Evolutionary conservation across 1,140 invertebrate genomes (phyloP).

Genomic region (Trypoxylus dichotomus): DNA sequence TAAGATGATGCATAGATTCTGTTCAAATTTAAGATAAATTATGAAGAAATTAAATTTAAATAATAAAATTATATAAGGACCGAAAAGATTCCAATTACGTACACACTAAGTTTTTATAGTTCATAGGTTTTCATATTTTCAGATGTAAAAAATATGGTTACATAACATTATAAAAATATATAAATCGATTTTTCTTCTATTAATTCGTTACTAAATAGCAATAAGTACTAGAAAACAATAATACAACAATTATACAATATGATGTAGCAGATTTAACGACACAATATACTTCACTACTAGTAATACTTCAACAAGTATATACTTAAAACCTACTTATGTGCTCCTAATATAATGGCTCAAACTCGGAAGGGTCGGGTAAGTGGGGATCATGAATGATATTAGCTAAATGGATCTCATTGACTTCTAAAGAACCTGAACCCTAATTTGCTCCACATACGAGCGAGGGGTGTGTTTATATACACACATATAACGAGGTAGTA

Average conservation of each 20-base stretch:
- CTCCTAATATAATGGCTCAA: slow-evolving; percentile 3
- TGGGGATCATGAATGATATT: slow-evolving; percentile 29
- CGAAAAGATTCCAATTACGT: too few species aligned
- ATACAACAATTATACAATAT: too few species aligned
- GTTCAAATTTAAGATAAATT: too few species aligned
- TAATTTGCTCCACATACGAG: slow-evolving; percentile 26
- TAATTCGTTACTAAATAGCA: too few species aligned
- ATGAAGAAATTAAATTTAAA: too few species aligned
- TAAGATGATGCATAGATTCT: too few species aligned
- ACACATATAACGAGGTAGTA: background rate
- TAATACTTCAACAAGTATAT: background rate
- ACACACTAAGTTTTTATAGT: too few species aligned
- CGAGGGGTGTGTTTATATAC: background rate
- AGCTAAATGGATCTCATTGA: slow-evolving; percentile 34
- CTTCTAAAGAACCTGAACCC: slow-evolving; percentile 30
- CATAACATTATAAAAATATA: too few species aligned
- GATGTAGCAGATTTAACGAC: background rate
- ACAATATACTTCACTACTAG: background rate
- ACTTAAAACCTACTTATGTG: background rate
- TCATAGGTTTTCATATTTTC: too few species aligned
- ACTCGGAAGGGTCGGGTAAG: slow-evolving; percentile 5
- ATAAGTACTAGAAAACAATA: background rate
- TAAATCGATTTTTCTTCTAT: too few species aligned
- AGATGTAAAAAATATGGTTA: too few species aligned
- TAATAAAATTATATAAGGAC: too few species aligned